Evolutionary conservation across 2,113 vertebrate genomes (phyloP), one percentile per base, ranked within the genome.

Genomic region (Anseranas semipalmata): DNA sequence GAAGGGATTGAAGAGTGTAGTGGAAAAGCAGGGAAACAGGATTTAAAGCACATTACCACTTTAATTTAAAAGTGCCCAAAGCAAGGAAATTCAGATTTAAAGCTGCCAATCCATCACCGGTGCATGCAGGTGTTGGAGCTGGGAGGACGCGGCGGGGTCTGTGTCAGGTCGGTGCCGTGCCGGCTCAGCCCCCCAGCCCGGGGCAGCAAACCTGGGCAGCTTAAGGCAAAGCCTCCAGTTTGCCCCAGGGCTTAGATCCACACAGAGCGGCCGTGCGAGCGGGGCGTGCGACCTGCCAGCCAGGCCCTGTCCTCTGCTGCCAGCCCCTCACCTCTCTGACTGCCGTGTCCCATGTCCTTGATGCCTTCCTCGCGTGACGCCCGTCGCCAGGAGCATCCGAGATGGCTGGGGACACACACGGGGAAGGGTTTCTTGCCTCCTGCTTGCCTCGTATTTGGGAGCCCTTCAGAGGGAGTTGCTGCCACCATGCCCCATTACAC

Each of bases 31-130:
- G 96, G 86, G 96, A 78, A 95, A 79, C 2, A 5, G 95, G 96
- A 97, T 96, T 97, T 96, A 97, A 96, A 97, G 94, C 86, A 68
- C 93, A 89, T 96, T 95, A 94, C 95, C 95, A 87, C 95, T 96
- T 96, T 96, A 94, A 97, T 95, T 96, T 74, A 91, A 94, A 96
- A 97, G 94, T 58, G 96, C 95, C 93, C 96, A 96, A 70, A 97
- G 96, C 96, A 96, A 96, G 96, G 96, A 96, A 95, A 96, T 96
- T 91, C 96, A 68, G 92, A 33, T 92, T 96, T 95, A 85, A 92
- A 93, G 86, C 96, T 96, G 92, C 94, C 94, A 95, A 87, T 95
- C 95, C 70, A 2, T 85, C 65, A 35, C 35, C 43, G 83, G 53
- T 77, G 52, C 86, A 8, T 48, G 85, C 96, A 96, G 95, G 95